Evolutionary conservation across 2,888 invertebrate species (phyloP).

Genomic region (Acleris literana): DNA sequence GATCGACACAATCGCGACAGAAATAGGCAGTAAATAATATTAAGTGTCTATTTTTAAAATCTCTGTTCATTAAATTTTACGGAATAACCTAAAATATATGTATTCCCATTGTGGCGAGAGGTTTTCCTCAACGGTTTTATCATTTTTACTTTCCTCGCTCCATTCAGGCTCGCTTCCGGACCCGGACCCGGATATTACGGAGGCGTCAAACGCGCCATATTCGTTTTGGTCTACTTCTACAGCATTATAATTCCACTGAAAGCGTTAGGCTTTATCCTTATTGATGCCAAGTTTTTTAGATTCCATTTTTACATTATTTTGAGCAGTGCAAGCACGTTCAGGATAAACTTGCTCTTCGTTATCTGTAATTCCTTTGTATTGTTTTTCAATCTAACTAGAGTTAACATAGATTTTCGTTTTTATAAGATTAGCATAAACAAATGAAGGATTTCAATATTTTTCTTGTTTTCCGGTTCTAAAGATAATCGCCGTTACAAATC

Average conservation of each 20-base stretch:
- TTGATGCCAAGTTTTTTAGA: neutral
- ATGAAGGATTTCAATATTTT: slow-evolving; percentile 15
- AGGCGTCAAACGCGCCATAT: slow-evolving; percentile 26
- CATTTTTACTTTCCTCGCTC: slow-evolving; percentile 27
- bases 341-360: slow-evolving; percentile 1
- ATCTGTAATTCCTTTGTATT: neutral
- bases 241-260: slow-evolving; percentile 13
- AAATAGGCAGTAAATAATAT: slow-evolving; percentile 49
- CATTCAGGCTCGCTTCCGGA: slow-evolving; percentile 28
- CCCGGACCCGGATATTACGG: slow-evolving; percentile 34
- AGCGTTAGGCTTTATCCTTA: slow-evolving; percentile 12
- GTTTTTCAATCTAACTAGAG: neutral
- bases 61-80: slow-evolving; percentile 1
- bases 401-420: slow-evolving; percentile 3
- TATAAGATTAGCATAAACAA: slow-evolving; percentile 27
- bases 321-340: slow-evolving; percentile 3
- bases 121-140: slow-evolving; percentile 23
- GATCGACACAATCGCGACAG: slow-evolving; percentile 56
- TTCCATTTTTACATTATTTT: neutral
- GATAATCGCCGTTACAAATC: slow-evolving; percentile 30
- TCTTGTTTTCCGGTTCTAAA: slow-evolving; percentile 19
- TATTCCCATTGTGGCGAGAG: slow-evolving; percentile 23
- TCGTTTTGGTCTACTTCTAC: slow-evolving; percentile 28
- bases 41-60: slow-evolving; percentile 43
- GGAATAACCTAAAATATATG: slow-evolving; percentile 21